Base-by-base conservation (phyloP, 2,113 vertebrate genomes). In the Phaetusa simplex region DNA sequence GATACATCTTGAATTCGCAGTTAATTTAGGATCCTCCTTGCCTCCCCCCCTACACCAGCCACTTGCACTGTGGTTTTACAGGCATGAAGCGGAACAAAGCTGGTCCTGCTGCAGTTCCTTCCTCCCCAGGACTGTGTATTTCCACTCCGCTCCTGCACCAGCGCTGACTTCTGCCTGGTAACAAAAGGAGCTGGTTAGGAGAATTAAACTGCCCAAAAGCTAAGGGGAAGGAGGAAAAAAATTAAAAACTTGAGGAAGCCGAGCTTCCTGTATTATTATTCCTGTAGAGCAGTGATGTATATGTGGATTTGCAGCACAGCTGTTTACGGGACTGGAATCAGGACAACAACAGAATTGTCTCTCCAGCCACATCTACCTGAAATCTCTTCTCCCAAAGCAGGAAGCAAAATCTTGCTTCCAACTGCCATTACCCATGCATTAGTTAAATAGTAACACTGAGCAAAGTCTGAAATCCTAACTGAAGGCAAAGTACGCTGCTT, bases 361-460 rank as follows among this genome's bases (percentile, higher is more conserved):
- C 65, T 55, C 38, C 56, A 77, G 52, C 56, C 82, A 64, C 62
- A 62, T 15, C 45, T 58, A 52, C 80, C 49, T 2, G 1, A 84
- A 90, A 89, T 58, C 77, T 61, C 14, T 29, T 58, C 64, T 88
- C 7, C 9, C 56, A 20, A 1, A 79, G 72, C 77, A 95, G 88
- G 92, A 97, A 95, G 47, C 73, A 91, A 49, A 78, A 22, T 30
- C 55, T 59, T 59, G 43, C n/a, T 80, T 82, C 30, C 69, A 93
- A 30, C 50, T 45, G 64, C 86, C 38, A 32, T 93, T 58, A 78
- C 14, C 19, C 50, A 17, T n/a, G 40, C n/a, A 55, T 40, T 16
- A 52, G 97, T 97, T 96, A 97, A 97, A 97, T 22, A 96, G 90
- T 97, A 97, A 97, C 97, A 49, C 77, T 86, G 77, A 91, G 64